These are phyloP conservation scores for Sweltsa coloradensis DNA, from an alignment of 1,140 invertebrate genomes.

Conservation along the genomic window DNA sequence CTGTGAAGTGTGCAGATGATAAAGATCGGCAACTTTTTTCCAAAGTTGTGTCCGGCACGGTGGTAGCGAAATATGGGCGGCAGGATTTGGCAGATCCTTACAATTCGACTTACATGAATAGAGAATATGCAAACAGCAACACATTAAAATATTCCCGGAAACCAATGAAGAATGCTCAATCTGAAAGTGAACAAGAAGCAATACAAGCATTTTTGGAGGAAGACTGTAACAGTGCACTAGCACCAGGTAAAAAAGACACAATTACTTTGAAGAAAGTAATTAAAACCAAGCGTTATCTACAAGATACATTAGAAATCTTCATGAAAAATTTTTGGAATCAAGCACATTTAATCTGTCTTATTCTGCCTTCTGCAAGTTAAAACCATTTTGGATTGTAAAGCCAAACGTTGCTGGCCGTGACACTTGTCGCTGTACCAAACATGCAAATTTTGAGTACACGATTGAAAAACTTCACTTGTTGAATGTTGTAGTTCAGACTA, in stretches of 20 bases:
- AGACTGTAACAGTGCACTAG: too few relatives aligned
- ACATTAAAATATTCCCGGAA: too few relatives aligned
- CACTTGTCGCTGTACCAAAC: conserved; percentile 15
- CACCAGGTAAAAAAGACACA: conserved; percentile 20
- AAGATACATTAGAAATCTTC: conserved; percentile 19
- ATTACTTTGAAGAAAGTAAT: conserved; percentile 19
- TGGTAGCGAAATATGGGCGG: too few relatives aligned
- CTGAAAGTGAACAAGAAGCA: too few relatives aligned
- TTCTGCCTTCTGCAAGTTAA: conserved; percentile 13
- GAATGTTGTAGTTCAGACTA: conserved; percentile 7
- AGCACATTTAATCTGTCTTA: conserved; percentile 10
- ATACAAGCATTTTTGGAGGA: too few relatives aligned
- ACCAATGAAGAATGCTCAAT: too few relatives aligned
- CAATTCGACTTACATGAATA: too few relatives aligned
- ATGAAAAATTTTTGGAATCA: conserved; percentile 14
- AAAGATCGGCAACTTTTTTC: too few relatives aligned
- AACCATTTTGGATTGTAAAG: conserved; percentile 16
- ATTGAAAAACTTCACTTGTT: conserved; percentile 13
- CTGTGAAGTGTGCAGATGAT: too few relatives aligned
- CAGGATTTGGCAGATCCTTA: too few relatives aligned
- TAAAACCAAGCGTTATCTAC: conserved; percentile 19
- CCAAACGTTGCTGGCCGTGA: conserved; percentile 13
- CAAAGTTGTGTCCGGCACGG: too few relatives aligned
- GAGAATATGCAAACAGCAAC: too few relatives aligned
- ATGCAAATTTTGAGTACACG: conserved; percentile 11